phyloP scores from a whole-genome alignment of 2,888 invertebrate genomes.

The Rotaria macrura region DNA sequence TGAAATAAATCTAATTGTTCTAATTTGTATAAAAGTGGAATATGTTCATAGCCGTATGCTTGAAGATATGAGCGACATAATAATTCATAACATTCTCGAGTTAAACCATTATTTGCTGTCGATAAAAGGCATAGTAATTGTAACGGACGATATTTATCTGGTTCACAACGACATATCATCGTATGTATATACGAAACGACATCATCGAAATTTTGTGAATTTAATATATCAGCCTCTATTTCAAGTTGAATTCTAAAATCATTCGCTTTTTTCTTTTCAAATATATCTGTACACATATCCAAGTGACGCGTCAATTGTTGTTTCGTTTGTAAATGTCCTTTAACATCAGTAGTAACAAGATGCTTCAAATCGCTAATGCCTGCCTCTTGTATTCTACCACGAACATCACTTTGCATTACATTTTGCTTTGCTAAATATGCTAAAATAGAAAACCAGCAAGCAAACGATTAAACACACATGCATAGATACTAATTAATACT shows the following conservation, averaged over 20 bases:
- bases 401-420: neutral
- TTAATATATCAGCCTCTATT: neutral
- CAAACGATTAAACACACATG: too few relatives aligned
- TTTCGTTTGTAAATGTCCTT: neutral
- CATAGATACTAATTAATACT: too few relatives aligned
- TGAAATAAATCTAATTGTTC: conserved; percentile 10
- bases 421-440: neutral
- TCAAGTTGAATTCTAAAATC: conserved; percentile 17
- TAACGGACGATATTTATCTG: conserved; percentile 3
- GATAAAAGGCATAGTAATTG: conserved; percentile 16
- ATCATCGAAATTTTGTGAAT: neutral
- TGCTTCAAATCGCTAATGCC: neutral
- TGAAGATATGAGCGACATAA: neutral
- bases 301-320: neutral
- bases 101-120: neutral
- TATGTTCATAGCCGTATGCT: neutral
- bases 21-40: neutral
- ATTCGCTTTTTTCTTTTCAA: neutral
- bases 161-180: conserved; percentile 3
- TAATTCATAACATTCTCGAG: neutral
- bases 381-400: neutral
- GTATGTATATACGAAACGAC: conserved; percentile 2
- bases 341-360: neutral
- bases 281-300: neutral
- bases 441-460: neutral